Base-by-base conservation (phyloP, 1,140 invertebrate genomes). In the Sinonovacula constricta region DNA sequence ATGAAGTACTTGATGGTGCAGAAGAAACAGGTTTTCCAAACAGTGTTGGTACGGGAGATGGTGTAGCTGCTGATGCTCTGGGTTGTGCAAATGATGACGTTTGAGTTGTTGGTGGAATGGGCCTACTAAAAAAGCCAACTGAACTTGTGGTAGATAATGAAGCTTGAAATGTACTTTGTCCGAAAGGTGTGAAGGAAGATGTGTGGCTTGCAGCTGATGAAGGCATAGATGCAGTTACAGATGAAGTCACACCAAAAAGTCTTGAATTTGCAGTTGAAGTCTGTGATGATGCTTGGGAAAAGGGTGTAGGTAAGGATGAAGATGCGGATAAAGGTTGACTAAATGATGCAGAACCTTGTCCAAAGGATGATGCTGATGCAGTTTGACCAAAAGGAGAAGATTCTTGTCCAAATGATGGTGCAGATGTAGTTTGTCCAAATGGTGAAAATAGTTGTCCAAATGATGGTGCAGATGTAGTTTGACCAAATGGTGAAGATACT, bases 361-460 rank as follows among this genome's bases (percentile, higher is more conserved):
- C n/a, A 49, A 15, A 2, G 18, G n/a, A 2, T 45, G 22, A 1
- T 3, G 39, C 5, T 34, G 63, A 51, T 67, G 63, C 18, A 31
- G 63, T 45, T 31, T 67, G 63, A 30, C 39, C 36, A 67, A 51
- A 51, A 2, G 39, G n/a, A 45, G 36, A 36, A 10, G 30, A 39
- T 7, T 4, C 4, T 22, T 67, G 63, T 67, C 63, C 63, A 53
- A 67, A 67, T 14, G 34, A 39, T 26, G 62, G 36, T 49, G 36
- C 12, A 49, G 39, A 18, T 54, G 53, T n/a, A n/a, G n/a, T n/a
- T n/a, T n/a, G 26, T n/a, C 4, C 3, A n/a, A n/a, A n/a, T n/a
- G n/a, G n/a, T n/a, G n/a, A n/a, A n/a, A n/a, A n/a, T n/a, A n/a
- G n/a, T n/a, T n/a, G n/a, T n/a, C n/a, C n/a, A n/a, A n/a, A n/a